Conservation (phyloP, 2,113 vertebrate species). For the Oriolus oriolus region DNA sequence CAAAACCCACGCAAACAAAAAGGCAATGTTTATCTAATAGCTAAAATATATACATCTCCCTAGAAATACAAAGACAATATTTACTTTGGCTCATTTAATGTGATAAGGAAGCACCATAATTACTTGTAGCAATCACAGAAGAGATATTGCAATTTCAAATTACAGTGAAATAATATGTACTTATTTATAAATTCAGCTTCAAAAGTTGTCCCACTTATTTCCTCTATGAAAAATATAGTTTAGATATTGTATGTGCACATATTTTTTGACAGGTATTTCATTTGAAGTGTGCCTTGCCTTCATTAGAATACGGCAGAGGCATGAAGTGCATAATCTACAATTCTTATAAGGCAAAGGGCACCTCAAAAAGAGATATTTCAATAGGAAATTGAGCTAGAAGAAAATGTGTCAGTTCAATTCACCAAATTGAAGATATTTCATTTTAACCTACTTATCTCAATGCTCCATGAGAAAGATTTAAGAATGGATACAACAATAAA, state of each 20-base stretch:
- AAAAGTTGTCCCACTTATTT: neutral
- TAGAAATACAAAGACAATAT: neutral
- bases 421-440: constrained; percentile 4
- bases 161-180: neutral
- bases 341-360: constrained; percentile 34
- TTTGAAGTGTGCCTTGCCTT: neutral
- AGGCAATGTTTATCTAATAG: neutral
- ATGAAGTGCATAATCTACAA: constrained; percentile 4
- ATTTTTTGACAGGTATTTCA: neutral
- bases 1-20: neutral
- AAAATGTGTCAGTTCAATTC: constrained; percentile 18
- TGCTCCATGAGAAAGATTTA: neutral
- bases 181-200: neutral
- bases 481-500: neutral
- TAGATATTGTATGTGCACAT: neutral
- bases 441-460: constrained; percentile 13
- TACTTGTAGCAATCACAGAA: neutral
- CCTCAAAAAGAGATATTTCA: neutral
- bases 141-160: neutral
- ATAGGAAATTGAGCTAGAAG: neutral
- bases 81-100: neutral
- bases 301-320: neutral
- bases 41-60: neutral
- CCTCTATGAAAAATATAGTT: neutral
- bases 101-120: neutral